Percentiles rank a stretch among this genome's conserved stretches.
Evolutionary conservation across 2,113 vertebrate genomes (phyloP).

Genomic region (Macrotis lagotis): DNA sequence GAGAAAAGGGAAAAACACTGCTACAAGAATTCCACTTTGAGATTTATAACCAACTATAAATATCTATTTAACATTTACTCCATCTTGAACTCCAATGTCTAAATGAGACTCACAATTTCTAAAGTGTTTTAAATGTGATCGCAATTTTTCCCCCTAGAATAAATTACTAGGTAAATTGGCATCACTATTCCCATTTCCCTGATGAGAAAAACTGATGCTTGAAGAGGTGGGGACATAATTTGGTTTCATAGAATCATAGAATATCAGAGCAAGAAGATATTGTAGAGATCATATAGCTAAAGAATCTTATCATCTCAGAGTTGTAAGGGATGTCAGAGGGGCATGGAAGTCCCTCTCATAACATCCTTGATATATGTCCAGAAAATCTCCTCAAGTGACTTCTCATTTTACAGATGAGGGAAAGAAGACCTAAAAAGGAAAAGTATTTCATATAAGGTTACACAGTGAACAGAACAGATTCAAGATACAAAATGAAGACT

Average conservation of each 20-base stretch:
- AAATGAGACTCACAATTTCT: not conserved
- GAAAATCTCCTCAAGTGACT: not conserved
- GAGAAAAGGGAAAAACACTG: slow-evolving; percentile 1
- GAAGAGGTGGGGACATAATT: not conserved
- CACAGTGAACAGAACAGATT: not conserved
- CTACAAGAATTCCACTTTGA: slow-evolving; percentile 3
- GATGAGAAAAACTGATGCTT: not conserved
- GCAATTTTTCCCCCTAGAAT: not conserved
- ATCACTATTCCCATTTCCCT: not conserved
- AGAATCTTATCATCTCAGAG: not conserved
- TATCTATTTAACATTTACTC: not conserved
- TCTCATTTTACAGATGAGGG: not conserved
- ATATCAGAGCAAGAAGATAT: not conserved
- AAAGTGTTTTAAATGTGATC: not conserved
- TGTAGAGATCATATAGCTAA: not conserved
- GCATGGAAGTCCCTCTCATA: not conserved
- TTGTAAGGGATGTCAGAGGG: not conserved
- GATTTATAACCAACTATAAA: not conserved
- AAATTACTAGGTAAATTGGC: not conserved
- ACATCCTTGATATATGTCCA: not conserved
- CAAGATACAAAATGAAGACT: not conserved
- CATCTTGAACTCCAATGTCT: not conserved
- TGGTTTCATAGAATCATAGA: not conserved
- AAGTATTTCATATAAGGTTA: not conserved
- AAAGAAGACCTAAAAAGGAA: not conserved